These are phyloP conservation scores for Rutilus rutilus DNA, from an alignment of 2,113 vertebrate species.

Conservation along the genomic window DNA sequence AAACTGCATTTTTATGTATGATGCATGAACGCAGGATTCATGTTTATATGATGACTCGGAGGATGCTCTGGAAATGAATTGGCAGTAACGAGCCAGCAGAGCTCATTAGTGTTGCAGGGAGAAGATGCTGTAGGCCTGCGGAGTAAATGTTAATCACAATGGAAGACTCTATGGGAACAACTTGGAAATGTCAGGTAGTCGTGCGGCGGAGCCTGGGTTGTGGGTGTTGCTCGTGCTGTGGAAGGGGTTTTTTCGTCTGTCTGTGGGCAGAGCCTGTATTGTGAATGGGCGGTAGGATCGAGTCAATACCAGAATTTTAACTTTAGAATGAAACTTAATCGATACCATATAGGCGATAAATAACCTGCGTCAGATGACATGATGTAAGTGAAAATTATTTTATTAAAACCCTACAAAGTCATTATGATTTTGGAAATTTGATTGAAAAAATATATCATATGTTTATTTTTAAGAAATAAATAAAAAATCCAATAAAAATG, in stretches of 20 bases:
- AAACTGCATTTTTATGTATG: constrained; percentile 23
- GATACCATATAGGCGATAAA: background rate
- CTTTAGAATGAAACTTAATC: background rate
- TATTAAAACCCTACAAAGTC: background rate
- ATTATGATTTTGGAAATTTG: no score
- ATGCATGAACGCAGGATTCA: background rate
- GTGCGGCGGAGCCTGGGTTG: background rate
- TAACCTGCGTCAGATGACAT: background rate
- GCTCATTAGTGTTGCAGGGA: constrained; percentile 7
- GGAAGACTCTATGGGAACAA: constrained; percentile 30
- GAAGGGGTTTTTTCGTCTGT: background rate
- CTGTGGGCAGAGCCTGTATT: background rate
- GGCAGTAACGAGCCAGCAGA: background rate
- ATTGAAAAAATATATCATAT: background rate
- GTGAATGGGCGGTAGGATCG: background rate
- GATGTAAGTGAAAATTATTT: background rate
- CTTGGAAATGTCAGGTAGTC: constrained; percentile 45
- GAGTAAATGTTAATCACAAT: constrained; percentile 52
- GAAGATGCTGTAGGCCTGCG: constrained; percentile 10
- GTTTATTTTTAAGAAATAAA: no score
- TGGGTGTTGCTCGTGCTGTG: background rate
- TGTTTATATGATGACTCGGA: constrained; percentile 7
- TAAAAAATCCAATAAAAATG: no score
- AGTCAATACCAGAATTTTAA: background rate
- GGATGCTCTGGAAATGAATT: constrained; percentile 9